Evolutionary conservation across 1,140 invertebrate species (phyloP), one percentile per base, ranked within the genome.

Genomic region (Cherax destructor): DNA sequence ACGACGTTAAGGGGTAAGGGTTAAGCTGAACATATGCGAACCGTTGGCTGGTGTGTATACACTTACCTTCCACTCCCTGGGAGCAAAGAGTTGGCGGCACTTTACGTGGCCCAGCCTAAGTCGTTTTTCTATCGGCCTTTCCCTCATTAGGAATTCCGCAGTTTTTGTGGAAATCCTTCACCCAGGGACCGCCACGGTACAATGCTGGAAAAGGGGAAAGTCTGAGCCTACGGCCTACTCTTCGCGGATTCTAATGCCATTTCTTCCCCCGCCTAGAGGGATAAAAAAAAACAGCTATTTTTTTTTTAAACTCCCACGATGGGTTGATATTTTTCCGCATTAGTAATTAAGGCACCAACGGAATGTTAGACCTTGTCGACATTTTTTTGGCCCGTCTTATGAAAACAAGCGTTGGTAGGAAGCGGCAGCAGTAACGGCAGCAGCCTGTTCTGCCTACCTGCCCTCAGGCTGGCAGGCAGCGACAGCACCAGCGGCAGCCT

Each of bases 51-150:
- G 41, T 83, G 79, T 81, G 79, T 83, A 30, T 69, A 50, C 18
- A 76, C 80, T 89, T 59, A 88, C 61, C 65, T 88, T 88, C 52
- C 61, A 47, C 80, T 88, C 59, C 87, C 87, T 83, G 87, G 49
- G 87, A 89, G 87, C 65, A 89, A 89, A 89, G 87, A 89, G 87
- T 89, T 89, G 79, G 87, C 87, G 79, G 79, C 78, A 83, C 87
- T 81, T 81, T 89, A 83, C 79, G 65, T 47, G 56, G 56, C 78
- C 50, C 79, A 74, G 78, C 87, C 87, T 76, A 89, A 89, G 87
- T 89, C 79, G 87, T 89, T 89, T 89, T 89, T 89, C 79, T 89
- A 89, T 88, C 86, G 77, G 30, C 56, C 79, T 59, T 89, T 80
- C 65, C 87, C 65, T 89, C 87, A 89, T 89, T 89, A 89, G 69